Conservation (phyloP, 35 echinoderm and acorn worm species). For the Strongylocentrotus purpuratus region DNA sequence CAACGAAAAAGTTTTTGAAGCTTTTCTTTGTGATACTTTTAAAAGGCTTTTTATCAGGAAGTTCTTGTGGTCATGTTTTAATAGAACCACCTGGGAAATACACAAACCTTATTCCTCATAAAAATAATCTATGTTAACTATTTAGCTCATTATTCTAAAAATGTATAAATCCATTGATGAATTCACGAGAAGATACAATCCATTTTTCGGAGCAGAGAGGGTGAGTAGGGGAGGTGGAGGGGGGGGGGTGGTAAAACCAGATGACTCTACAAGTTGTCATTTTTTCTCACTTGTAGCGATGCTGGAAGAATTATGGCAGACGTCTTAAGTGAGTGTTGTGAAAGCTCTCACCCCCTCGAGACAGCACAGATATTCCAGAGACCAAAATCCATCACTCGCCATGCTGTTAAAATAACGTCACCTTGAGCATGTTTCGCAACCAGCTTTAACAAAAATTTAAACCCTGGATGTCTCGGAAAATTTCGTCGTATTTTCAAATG, state of each 20-base stretch:
- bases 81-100: too few relatives aligned
- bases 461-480: background rate
- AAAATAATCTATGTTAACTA: too few relatives aligned
- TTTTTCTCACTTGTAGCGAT: background rate
- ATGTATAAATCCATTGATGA: too few relatives aligned
- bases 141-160: too few relatives aligned
- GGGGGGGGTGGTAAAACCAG: background rate
- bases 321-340: conserved; percentile 16
- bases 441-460: background rate
- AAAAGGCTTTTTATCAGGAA: too few relatives aligned
- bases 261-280: background rate
- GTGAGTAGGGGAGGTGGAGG: background rate
- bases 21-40: too few relatives aligned
- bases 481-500: background rate
- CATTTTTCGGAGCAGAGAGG: too few relatives aligned
- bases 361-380: background rate
- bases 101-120: too few relatives aligned
- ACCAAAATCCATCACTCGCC: conserved; percentile 14
- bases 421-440: background rate
- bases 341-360: background rate
- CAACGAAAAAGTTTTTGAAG: too few relatives aligned
- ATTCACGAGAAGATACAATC: too few relatives aligned
- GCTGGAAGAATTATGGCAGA: conserved; percentile 9
- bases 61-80: too few relatives aligned
- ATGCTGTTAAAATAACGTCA: conserved; percentile 22